Evolutionary conservation across 2,888 invertebrate species (phyloP), one percentile per base, ranked within the genome.

Genomic region (Drosophila incognita): DNA sequence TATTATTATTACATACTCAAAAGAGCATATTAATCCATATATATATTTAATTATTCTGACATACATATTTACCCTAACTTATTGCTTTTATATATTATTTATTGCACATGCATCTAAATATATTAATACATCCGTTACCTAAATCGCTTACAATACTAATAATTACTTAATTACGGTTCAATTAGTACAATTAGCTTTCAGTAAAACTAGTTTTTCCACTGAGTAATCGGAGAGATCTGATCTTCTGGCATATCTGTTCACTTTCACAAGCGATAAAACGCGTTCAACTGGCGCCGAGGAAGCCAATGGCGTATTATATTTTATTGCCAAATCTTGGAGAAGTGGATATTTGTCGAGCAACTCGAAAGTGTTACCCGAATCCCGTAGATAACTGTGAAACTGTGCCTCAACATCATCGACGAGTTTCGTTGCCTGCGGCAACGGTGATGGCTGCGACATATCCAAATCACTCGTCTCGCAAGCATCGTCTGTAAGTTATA

Each of bases 321-420:
- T 78, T 6, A 72, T 42, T 0, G 67, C 73, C 54, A 78, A 38
- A 29, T 81, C 79, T 6, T 53, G 59, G 21, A 78, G 52, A 1
- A 78, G 35, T 4, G 82, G 61, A 78, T 81, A 78, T 27, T 59
- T 82, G 10, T 68, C 64, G 7, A 78, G 59, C 35, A 53, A n/a
- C 15, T 78, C 79, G 36, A 82, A 78, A n/a, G 40, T 40, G 6
- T 56, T 82, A 18, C 64, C 48, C 6, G 64, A 10, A 59, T 82
- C 74, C 13, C 51, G 61, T 0, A 82, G 46, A 57, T 78, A 78
- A 11, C 36, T 63, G 13, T 60, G 51, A 18, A 82, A 48, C 36
- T 78, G 82, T 4, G 40, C 24, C 40, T 73, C 61, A 4, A 68
- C 79, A 42, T 78, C 58, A 10, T 78, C 79, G 3, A 51, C 10